Evolutionary conservation across 2,113 vertebrate genomes (phyloP), one percentile per base, ranked within the genome.

Genomic region (Takifugu bimaculatus): DNA sequence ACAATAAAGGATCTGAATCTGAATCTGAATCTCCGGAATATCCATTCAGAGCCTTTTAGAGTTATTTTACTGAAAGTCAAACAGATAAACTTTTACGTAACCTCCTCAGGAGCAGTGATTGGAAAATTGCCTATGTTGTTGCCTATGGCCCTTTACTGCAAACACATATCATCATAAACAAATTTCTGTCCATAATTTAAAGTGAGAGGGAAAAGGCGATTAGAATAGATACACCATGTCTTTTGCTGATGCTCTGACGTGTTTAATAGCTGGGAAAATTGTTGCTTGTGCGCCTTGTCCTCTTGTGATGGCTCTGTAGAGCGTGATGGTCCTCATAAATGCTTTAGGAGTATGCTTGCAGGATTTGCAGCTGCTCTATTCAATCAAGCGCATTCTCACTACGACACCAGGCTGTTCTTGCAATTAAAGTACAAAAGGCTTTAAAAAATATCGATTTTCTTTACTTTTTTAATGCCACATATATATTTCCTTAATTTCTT

Each of bases 281-380:
- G 20, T 49, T 50, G 60, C 26, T 60, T 39, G 58, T 54, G 35
- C 47, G 26, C 25, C 28, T 9, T 26, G 9, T 15, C 13, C 26
- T 26, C 13, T 4, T 28, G 3, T 45, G 45, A 51, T 26, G 1
- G 50, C 27, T 53, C 14, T 27, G 29, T 50, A 55, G 9, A 28
- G 13, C 13, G 27, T 26, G 27, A 56, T 13, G 20, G 20, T 15
- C 13, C n/a, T 49, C 29, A n/a, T 9, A 57, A 53, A 29, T 35
- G 26, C 1, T 50, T 42, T 29, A 42, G 4, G 11, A 42, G 13
- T 13, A 26, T 26, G 10, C 6, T 13, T 10, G 15, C 50, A 54
- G 1, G 54, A 58, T 54, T 49, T 63, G 47, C 51, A 56, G 56
- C 48, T 26, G 5, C 13, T 25, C n/a, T 25, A 48, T 59, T 48